Base-by-base conservation (phyloP, 2,888 invertebrate species). In the Serripes groenlandicus region DNA sequence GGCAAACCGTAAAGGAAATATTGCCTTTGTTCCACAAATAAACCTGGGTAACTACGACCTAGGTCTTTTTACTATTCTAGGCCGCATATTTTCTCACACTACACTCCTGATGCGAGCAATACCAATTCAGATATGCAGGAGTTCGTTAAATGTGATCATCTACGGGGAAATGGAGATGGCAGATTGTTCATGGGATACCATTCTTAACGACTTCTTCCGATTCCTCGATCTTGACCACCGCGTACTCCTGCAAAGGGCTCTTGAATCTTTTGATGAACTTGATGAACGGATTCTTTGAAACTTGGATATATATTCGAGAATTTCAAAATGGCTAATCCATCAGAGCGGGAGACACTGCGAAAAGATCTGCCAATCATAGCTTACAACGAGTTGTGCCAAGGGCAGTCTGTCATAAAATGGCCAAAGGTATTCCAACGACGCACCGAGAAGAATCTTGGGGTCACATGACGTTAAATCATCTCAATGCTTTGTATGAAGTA, bases 81-180 rank as follows among this genome's bases (percentile, higher is more conserved):
- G 58, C 4, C 58, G 58, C 5, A 58, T 58, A 3, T 58, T 58
- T 15, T 58, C 58, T 58, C 58, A 58, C 58, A 21, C 58, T 3
- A 58, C 58, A 3, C 26, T 58, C 3, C 58, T 58, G 3, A 5
- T 58, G 26, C 23, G 58, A 26, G 58, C 58, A 1, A 28, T 58
- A 4, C 58, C 58, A 7, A 7, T 58, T 3, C 58, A 58, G 15
- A 58, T 58, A 58, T 58, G 58, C 58, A 58, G 58, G 28, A 58
- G 26, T 11, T 28, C 58, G 3, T 26, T 58, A 4, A 5, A 28
- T 3, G 23, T 5, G 26, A 58, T 58, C 28, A 26, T 58, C 9
- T 58, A 15, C 3, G 58, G 58, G 11, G 58, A 58, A 58, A 58
- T 58, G 58, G 58, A 58, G 3, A 58, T 58, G 58, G 58, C 26